A percentile compares a stretch with the other conserved stretches of the same genome.
phyloP scores from a whole-genome alignment of 2,888 invertebrate genomes.

The Pristionchus mayeri region DNA sequence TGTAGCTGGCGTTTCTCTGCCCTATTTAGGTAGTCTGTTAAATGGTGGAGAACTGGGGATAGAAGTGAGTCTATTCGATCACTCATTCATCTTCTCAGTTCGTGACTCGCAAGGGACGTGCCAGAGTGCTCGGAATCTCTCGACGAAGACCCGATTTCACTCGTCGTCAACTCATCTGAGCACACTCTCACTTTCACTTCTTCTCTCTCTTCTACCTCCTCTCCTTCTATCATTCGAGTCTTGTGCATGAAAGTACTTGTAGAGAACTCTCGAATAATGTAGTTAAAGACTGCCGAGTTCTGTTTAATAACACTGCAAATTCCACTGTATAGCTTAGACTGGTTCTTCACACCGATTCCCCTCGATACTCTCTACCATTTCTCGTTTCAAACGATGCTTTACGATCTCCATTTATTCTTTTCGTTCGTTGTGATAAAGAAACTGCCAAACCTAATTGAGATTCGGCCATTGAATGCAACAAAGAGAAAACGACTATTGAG shows the following conservation, averaged over 20 bases:
- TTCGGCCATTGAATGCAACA: no score
- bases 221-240: neutral
- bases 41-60: neutral
- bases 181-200: neutral
- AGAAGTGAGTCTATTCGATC: no score
- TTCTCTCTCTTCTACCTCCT: neutral
- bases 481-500: no score
- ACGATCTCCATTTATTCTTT: neutral
- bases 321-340: neutral
- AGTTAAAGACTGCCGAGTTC: neutral
- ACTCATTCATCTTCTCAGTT: conserved; percentile 28
- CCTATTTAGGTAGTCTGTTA: neutral
- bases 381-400: conserved; percentile 10
- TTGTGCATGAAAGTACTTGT: neutral
- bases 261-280: neutral
- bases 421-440: neutral
- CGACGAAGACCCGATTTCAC: conserved; percentile 28
- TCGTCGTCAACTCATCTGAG: neutral
- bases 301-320: conserved; percentile 1
- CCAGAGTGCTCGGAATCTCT: conserved; percentile 42
- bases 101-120: conserved; percentile 38
- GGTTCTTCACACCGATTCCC: neutral
- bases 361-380: no score
- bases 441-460: no score
- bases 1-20: neutral